A percentile compares a stretch with the other conserved stretches of the same genome.
phyloP scores from a whole-genome alignment of 1,140 invertebrate species.

The Bursaphelenchus mucronatus region DNA sequence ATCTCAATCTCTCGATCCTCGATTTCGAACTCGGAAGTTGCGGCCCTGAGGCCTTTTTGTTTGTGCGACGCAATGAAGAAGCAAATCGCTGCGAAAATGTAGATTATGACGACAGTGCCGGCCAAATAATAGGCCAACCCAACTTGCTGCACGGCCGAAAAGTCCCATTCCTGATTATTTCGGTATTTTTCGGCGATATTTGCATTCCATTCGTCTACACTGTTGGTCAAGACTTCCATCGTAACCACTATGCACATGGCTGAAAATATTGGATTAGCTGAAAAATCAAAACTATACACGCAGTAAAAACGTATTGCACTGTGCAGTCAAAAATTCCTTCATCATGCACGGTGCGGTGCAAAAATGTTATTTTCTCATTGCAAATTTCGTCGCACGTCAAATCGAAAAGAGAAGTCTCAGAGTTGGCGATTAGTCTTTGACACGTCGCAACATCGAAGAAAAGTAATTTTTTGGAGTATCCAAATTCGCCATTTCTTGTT shows the following conservation, averaged over 20 bases:
- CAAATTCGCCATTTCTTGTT: too few species aligned
- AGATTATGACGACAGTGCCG: conserved; percentile 34
- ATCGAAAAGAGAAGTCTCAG: too few species aligned
- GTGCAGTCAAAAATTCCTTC: too few species aligned
- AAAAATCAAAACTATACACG: too few species aligned
- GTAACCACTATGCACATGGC: conserved; percentile 24
- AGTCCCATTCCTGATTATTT: conserved; percentile 34
- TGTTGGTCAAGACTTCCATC: conserved; percentile 45
- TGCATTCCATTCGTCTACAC: conserved; percentile 49
- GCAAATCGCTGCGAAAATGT: conserved; percentile 32
- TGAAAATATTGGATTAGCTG: background rate
- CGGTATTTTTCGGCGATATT: conserved; percentile 32
- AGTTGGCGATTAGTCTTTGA: too few species aligned
- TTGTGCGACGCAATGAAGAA: conserved; percentile 49
- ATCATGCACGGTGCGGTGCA: too few species aligned
- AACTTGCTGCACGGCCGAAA: conserved; percentile 27
- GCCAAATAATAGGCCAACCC: conserved; percentile 41
- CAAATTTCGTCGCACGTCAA: too few species aligned
- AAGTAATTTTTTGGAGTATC: too few species aligned
- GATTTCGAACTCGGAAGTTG: conserved; percentile 51
- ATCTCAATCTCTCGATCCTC: conserved; percentile 50
- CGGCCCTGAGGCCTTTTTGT: conserved; percentile 51
- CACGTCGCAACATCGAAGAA: too few species aligned
- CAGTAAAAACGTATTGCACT: too few species aligned
- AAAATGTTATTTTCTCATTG: too few species aligned